Base-by-base conservation (phyloP, 2,888 invertebrate genomes). In the Trichopoda pennipes region DNA sequence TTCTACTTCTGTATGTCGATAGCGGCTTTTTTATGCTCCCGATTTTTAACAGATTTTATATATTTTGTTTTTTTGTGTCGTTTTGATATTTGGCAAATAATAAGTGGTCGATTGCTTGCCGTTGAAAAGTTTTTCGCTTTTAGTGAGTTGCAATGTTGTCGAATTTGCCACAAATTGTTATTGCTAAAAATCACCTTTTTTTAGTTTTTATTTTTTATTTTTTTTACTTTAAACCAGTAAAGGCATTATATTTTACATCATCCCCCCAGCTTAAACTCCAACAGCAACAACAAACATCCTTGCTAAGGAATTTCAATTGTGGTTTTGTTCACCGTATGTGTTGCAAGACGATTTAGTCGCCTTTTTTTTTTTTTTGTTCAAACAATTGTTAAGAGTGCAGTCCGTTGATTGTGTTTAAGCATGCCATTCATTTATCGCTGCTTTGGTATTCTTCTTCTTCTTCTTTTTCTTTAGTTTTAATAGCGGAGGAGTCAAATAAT, bases 401-500 rank as follows among this genome's bases (percentile, higher is more conserved):
- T 60, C 58, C 70, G 66, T 61, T 75, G 63, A 66, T 73, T 74
- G 74, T 70, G 66, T 60, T 72, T 58, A 72, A 58, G 35, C 64
- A 73, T 81, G 78, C 68, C 81, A 82, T 77, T 74, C 63, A 72
- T 79, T 79, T 80, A 70, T 38, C 51, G 75, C 60, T 64, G 60
- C 78, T 63, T 64, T 63, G 69, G 69, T 74, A 61, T 61, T 80
- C 55, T 21, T 51, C 68, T 76, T 70, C 35, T n/a, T 23, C 53
- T 58, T 19, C 32, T 61, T 28, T n/a, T 12, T 56, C 14, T 23
- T 76, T 28, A 1, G 4, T 7, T 28, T 28, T 61, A 61, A 58
- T 77, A 60, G 85, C 58, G 84, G 83, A 80, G 84, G 84, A 83
- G 83, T 84, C 80, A 77, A 83, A 85, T 85, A 85, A 85, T 85